A percentile compares a stretch with the other conserved stretches of the same genome.
phyloP scores from a whole-genome alignment of 2,888 invertebrate species.

The Lottia scabra region DNA sequence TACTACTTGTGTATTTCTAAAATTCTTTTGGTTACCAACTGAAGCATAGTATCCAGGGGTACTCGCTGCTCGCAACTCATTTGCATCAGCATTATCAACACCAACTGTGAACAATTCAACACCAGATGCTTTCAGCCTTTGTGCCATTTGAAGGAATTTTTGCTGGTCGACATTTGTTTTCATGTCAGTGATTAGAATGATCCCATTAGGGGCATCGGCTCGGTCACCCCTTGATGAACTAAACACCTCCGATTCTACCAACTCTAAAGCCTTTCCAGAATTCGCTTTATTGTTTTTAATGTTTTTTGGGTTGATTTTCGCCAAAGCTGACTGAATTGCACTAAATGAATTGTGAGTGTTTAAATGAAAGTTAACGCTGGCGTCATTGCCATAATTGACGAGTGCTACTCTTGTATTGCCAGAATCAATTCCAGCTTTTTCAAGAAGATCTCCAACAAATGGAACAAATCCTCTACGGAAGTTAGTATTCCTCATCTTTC shows the following conservation, averaged over 20 bases:
- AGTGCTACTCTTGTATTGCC: constrained; percentile 52
- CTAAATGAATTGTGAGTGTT: constrained; percentile 32
- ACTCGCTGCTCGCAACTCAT: constrained; percentile 38
- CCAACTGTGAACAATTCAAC: constrained; percentile 49
- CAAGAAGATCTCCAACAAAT: constrained; percentile 37
- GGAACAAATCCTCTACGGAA: constrained; percentile 35
- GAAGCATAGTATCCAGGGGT: constrained; percentile 28
- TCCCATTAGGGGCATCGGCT: constrained; percentile 43
- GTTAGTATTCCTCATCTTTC: constrained; percentile 35
- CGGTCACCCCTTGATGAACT: constrained; percentile 30
- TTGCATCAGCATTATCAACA: constrained; percentile 22
- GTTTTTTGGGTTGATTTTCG: constrained; percentile 28
- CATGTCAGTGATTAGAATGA: constrained; percentile 52
- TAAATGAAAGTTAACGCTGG: constrained; percentile 39
- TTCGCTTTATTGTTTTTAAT: constrained; percentile 27
- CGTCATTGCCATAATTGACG: constrained; percentile 62
- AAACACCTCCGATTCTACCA: constrained; percentile 34
- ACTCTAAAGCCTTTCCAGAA: constrained; percentile 27
- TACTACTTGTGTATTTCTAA: constrained; percentile 15
- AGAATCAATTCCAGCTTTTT: constrained; percentile 36
- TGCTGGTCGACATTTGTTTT: constrained; percentile 37
- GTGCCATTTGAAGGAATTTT: constrained; percentile 40
- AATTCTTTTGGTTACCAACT: constrained; percentile 26
- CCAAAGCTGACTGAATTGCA: constrained; percentile 32
- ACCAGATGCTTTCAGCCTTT: constrained; percentile 40